Evolutionary conservation across 1,140 invertebrate genomes (phyloP).

Genomic region (Drosophila nigrodunni): DNA sequence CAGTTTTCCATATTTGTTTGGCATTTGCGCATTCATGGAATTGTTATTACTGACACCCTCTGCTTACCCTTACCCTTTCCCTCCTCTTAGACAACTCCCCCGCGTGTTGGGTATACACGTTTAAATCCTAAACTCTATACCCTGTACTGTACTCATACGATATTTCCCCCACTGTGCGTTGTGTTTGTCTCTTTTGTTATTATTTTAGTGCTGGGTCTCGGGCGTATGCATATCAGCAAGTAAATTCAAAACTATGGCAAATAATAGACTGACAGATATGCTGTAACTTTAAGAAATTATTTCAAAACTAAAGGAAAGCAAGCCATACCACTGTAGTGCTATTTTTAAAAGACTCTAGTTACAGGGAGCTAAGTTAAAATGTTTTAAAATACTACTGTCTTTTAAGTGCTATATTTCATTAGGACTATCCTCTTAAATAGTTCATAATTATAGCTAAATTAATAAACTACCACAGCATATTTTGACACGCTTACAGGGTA

Average conservation of each 20-base stretch:
- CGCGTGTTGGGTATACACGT: background rate
- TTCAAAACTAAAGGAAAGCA: too few relatives aligned
- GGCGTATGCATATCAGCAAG: conserved; percentile 25
- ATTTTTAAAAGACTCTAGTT: too few relatives aligned
- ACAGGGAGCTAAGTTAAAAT: too few relatives aligned
- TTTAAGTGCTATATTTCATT: too few relatives aligned
- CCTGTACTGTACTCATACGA: background rate
- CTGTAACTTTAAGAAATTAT: background rate
- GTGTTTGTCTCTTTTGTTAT: conserved; percentile 24
- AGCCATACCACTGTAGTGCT: too few relatives aligned
- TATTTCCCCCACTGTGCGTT: conserved; percentile 25
- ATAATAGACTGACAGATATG: conserved; percentile 4
- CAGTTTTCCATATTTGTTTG: conserved; percentile 59
- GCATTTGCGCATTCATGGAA: conserved; percentile 58
- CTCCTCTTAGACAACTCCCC: background rate
- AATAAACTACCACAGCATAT: background rate
- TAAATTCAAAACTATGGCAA: background rate
- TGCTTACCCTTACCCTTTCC: background rate
- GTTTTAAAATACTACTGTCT: too few relatives aligned
- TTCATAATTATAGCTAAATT: too few relatives aligned
- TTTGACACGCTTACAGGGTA: conserved; percentile 15
- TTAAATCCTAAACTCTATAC: background rate
- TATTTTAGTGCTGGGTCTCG: conserved; percentile 5
- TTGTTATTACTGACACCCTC: conserved; percentile 40
- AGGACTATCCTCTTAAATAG: too few relatives aligned